These are phyloP conservation scores for Drosophila chauvacae DNA, from an alignment of 1,140 invertebrate genomes.

Conservation along the genomic window DNA sequence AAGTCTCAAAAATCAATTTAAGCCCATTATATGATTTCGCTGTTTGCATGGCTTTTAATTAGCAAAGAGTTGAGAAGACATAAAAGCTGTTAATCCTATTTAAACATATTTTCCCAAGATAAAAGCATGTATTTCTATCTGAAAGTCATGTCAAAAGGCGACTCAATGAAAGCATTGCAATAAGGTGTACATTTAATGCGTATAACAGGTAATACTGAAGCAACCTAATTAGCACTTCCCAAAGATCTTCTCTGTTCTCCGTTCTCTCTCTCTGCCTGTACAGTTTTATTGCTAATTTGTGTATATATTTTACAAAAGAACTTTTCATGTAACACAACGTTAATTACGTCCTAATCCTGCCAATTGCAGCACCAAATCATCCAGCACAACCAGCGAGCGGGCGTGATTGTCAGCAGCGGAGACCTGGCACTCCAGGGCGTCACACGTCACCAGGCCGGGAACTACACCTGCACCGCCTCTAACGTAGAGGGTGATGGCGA, in stretches of 20 bases:
- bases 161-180: not conserved
- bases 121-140: not conserved
- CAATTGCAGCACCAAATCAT: constrained; percentile 90
- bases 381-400: constrained; percentile 91
- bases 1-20: not conserved
- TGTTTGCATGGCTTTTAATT: not conserved
- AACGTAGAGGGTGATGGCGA: constrained; percentile 95
- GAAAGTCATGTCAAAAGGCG: too few species aligned
- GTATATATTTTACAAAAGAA: not conserved
- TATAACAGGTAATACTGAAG: not conserved
- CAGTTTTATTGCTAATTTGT: not conserved
- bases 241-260: not conserved
- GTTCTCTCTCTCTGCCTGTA: not conserved
- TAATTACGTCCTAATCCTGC: constrained; percentile 24
- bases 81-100: not conserved
- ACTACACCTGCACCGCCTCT: constrained; percentile 93
- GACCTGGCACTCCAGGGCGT: constrained; percentile 92
- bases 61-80: not conserved
- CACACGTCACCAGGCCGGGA: constrained; percentile 91
- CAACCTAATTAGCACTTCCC: not conserved
- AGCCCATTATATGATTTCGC: not conserved
- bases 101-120: not conserved
- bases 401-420: constrained; percentile 93
- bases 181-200: not conserved
- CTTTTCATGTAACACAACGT: not conserved